These are phyloP conservation scores for Avahi laniger DNA, from an alignment of 2,797 vertebrate species.

Conservation along the genomic window DNA sequence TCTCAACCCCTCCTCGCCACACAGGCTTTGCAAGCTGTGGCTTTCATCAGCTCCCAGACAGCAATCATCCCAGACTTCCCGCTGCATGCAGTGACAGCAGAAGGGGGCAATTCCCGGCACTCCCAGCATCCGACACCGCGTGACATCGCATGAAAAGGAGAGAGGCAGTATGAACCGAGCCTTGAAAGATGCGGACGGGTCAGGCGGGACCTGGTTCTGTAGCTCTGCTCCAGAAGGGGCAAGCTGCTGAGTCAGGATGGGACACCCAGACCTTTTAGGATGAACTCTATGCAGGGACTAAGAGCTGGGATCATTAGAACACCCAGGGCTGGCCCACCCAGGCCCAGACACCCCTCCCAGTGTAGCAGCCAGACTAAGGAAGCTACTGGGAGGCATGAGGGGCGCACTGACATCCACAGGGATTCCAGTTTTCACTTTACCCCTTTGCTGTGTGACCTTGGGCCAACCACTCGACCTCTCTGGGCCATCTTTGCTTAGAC, in stretches of 20 bases:
- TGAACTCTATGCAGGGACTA: neutral
- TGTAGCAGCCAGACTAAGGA: neutral
- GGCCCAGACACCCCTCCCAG: neutral
- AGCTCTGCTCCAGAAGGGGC: neutral
- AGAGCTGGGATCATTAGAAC: neutral
- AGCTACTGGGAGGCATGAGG: neutral
- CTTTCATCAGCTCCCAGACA: neutral
- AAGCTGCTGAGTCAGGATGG: neutral
- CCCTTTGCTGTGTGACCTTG: neutral
- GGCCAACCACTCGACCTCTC: neutral
- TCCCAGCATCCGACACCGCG: neutral
- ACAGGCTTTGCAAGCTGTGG: neutral
- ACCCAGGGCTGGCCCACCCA: neutral
- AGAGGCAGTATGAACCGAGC: neutral
- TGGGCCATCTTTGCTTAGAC: neutral
- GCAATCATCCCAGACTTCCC: neutral
- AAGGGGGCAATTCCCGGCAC: accelerated
- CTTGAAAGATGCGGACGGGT: neutral
- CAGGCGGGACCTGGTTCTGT: neutral
- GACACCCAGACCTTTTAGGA: neutral
- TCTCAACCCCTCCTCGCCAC: neutral
- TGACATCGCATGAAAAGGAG: too few relatives aligned
- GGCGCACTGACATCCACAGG: too few relatives aligned
- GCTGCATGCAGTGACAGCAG: accelerated
- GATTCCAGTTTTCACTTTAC: neutral